Conservation (phyloP, 2,888 invertebrate species). For the Amphiduros pacificus region DNA sequence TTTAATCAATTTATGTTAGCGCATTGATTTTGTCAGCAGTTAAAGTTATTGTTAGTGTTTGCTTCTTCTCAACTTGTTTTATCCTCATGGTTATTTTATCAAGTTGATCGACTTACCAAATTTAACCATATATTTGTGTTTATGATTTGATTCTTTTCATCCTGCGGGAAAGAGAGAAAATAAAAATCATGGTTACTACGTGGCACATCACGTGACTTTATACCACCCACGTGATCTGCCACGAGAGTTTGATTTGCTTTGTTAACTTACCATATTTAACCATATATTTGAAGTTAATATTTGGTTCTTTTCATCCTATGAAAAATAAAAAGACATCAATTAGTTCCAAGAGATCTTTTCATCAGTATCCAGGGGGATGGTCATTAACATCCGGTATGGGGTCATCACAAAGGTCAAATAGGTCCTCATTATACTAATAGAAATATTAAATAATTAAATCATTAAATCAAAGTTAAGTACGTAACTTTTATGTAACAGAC, state of each 20-base stretch:
- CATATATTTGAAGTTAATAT: slow-evolving; percentile 31
- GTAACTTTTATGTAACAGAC: too few relatives aligned
- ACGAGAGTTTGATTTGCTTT: background rate
- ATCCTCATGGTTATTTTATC: slow-evolving; percentile 17
- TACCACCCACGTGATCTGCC: slow-evolving; percentile 6
- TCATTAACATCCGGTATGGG: too few relatives aligned
- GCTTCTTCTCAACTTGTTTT: slow-evolving; percentile 18
- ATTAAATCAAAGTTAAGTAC: too few relatives aligned
- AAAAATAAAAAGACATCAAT: slow-evolving; percentile 23
- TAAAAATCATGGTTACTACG: slow-evolving; percentile 1
- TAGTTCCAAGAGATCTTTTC: too few relatives aligned
- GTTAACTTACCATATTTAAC: slow-evolving; percentile 31
- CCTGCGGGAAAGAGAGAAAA: slow-evolving; percentile 66
- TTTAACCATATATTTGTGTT: slow-evolving; percentile 98
- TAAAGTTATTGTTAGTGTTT: too few relatives aligned
- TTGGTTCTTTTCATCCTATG: slow-evolving; percentile 34
- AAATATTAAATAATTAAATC: too few relatives aligned
- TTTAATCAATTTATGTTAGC: too few relatives aligned
- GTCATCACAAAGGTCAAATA: too few relatives aligned
- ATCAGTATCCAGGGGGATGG: too few relatives aligned
- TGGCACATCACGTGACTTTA: slow-evolving; percentile 8
- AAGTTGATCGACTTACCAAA: slow-evolving; percentile 90
- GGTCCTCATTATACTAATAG: too few relatives aligned
- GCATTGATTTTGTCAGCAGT: too few relatives aligned
- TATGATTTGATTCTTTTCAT: slow-evolving; percentile 99